Base-by-base conservation (phyloP, 1,140 invertebrate species). In the Drosophila quadrilineata region DNA sequence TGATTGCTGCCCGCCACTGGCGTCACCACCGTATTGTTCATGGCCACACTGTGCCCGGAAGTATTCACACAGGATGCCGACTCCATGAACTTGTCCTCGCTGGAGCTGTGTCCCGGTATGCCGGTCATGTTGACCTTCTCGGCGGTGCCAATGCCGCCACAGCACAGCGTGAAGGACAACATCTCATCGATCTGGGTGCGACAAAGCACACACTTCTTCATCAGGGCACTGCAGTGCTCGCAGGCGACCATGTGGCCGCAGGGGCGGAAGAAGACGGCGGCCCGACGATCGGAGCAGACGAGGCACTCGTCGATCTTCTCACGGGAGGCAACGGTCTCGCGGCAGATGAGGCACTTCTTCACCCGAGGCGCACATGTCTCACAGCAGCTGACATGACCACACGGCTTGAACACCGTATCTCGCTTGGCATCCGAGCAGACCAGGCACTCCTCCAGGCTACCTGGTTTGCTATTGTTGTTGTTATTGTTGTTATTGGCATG, bases 191-290 rank as follows among this genome's bases (percentile, higher is more conserved):
- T 97, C 77, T 95, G 95, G 5, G 95, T 93, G 66, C 97, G 92
- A 90, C 98, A 99, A 76, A 97, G 93, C 0, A 98, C 96, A 92
- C 98, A 99, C 91, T 98, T 99, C 91, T 98, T 98, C 96, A 98
- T 98, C 45, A 98, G 92, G 45, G 94, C 93, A 49, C 97, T 95
- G 91, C 97, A 99, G 70, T 93, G 94, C 85, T 96, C 95, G 91
- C 97, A 99, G 19, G 96, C 97, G 90, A 96, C 96, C 94, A 98
- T 97, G 90, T 99, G 97, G 49, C 96, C 95, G 91, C 98, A 99
- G 2, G 97, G 97, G 69, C 95, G 95, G 91, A 98, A 98, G 68
- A 98, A 92, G 31, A 98, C 94, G 3, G 95, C 94, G 1, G 97
- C 96, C 77, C 96, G 95, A 84, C 96, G 96, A 90, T 98, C 97